Percentiles rank a stretch among this genome's conserved stretches.
These are phyloP conservation scores for Drosophila incognita DNA, from an alignment of 2,888 invertebrate species.

Conservation along the genomic window DNA sequence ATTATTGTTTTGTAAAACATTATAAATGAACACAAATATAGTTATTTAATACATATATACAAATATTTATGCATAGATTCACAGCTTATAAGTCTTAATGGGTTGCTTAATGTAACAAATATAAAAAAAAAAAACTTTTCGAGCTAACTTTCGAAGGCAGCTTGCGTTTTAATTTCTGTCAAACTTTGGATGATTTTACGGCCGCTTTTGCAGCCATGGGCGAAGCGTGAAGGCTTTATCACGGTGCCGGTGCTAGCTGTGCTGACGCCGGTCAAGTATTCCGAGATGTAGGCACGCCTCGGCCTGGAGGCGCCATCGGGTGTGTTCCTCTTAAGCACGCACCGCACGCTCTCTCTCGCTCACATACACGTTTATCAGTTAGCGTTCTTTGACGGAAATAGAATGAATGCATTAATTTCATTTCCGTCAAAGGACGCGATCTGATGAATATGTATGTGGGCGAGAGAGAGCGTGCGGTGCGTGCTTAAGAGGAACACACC, in stretches of 20 bases:
- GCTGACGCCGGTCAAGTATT: constrained; percentile 95
- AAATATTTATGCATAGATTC: not conserved
- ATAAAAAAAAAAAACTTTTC: not conserved
- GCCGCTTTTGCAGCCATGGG: constrained; percentile 94
- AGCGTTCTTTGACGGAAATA: too few species aligned
- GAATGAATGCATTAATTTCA: constrained; percentile 91
- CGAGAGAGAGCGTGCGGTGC: constrained; percentile 96
- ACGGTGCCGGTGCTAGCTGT: constrained; percentile 98
- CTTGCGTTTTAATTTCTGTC: constrained; percentile 86
- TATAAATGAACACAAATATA: not conserved
- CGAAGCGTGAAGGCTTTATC: constrained; percentile 98
- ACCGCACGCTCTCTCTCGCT: too few species aligned
- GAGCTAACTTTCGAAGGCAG: constrained; percentile 28
- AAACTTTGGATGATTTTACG: constrained; percentile 91
- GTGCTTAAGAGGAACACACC: constrained; percentile 93
- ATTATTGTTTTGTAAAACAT: not conserved
- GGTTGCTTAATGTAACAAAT: not conserved
- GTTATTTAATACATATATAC: not conserved
- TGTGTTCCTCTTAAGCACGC: constrained; percentile 88
- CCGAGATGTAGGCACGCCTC: constrained; percentile 91
- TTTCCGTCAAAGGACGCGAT: constrained; percentile 99
- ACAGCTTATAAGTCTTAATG: not conserved
- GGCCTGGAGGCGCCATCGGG: constrained; percentile 94
- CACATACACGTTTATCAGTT: too few species aligned
- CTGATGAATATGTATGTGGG: constrained; percentile 95